A percentile compares a stretch with the other conserved stretches of the same genome.
phyloP scores from a whole-genome alignment of 2,113 vertebrate genomes.

The Tyto alba region DNA sequence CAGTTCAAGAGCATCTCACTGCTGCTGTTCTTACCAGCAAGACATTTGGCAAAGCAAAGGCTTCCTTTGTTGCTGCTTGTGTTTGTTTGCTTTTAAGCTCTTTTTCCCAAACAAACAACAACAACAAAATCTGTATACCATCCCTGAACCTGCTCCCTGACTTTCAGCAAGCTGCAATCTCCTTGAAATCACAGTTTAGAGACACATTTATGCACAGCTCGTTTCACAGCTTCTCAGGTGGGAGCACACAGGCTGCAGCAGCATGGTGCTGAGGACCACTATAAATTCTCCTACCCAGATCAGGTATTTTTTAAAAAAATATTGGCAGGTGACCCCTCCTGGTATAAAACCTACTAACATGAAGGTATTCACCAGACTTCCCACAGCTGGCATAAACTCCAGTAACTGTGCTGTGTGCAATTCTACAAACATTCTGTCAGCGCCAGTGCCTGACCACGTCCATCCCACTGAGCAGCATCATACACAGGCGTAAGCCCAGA shows the following conservation, averaged over 20 bases:
- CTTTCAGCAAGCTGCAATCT: neutral
- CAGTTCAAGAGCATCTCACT: neutral
- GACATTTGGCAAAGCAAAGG: neutral
- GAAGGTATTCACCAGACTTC: neutral
- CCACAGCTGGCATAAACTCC: neutral
- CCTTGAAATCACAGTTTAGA: neutral
- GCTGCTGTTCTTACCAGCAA: neutral
- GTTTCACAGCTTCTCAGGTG: neutral
- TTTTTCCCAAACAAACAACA: neutral
- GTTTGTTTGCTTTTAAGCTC: neutral
- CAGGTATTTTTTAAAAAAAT: neutral
- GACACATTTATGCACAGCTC: rapidly evolving
- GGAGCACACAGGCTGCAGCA: neutral
- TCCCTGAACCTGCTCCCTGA: neutral
- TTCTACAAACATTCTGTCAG: neutral
- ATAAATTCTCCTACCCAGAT: neutral
- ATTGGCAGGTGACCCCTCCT: neutral
- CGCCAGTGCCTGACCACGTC: neutral
- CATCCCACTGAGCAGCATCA: neutral
- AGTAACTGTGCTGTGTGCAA: neutral
- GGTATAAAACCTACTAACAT: neutral
- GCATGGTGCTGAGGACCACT: neutral
- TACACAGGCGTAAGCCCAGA: neutral
- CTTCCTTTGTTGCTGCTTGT: neutral
- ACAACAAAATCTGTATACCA: neutral